Percentiles rank a stretch among this genome's conserved stretches.
Evolutionary conservation across 2,888 invertebrate genomes (phyloP).

Genomic region (Andrena trimmerana): DNA sequence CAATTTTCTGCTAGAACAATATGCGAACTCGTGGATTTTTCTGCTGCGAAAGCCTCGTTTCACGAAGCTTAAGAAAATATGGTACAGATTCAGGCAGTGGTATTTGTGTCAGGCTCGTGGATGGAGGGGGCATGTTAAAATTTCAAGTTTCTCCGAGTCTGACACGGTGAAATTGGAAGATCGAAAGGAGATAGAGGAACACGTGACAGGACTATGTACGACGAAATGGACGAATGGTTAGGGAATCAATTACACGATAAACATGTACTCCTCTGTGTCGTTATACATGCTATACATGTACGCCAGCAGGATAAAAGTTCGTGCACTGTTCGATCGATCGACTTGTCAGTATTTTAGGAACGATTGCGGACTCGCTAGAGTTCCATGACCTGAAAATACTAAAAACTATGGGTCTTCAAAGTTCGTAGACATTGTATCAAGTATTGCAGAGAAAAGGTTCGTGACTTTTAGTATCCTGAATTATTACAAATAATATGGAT

Average conservation of each 20-base stretch:
- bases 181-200: background rate
- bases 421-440: background rate
- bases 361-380: slow-evolving; percentile 1
- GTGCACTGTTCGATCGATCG: slow-evolving; percentile 28
- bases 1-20: background rate
- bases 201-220: slow-evolving; percentile 23
- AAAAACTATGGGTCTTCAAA: background rate
- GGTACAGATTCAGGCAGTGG: background rate
- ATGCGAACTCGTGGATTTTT: background rate
- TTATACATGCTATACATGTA: slow-evolving; percentile 28
- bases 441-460: background rate
- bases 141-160: background rate
- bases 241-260: slow-evolving; percentile 62
- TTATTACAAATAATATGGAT: no score
- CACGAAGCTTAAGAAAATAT: no score
- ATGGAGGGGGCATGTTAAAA: background rate
- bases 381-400: slow-evolving; percentile 17
- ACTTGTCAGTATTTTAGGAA: slow-evolving; percentile 14
- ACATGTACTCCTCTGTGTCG: slow-evolving; percentile 6
- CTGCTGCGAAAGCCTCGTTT: background rate
- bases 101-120: background rate
- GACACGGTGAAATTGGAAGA: slow-evolving; percentile 1
- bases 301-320: slow-evolving; percentile 26
- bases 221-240: slow-evolving; percentile 32
- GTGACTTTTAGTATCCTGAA: no score